Evolutionary conservation across 2,888 invertebrate species (phyloP), one percentile per base, ranked within the genome.

Genomic region (Agrochola lychnidis): DNA sequence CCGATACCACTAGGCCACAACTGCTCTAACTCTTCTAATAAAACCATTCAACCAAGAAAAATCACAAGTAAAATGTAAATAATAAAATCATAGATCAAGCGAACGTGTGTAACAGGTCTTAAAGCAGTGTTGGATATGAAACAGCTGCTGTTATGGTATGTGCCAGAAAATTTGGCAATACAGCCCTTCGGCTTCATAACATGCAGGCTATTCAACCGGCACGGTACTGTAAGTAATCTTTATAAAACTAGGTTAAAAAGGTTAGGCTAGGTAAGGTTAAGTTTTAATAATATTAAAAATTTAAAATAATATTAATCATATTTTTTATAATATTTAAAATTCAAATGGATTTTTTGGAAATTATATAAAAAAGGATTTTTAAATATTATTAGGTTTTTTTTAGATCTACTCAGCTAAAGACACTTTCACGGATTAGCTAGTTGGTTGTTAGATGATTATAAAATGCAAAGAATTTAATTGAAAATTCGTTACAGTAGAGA

Each of bases 151-250:
- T 53, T 70, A 67, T 57, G 56, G 16, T 42, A 1, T 64, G 25
- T 10, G 30, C 68, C 36, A 48, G 36, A 77, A 82, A 71, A 82
- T 59, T 71, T 79, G 79, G 79, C 82, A 82, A 71, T 22, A 30
- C 12, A 30, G 2, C 14, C 4, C n/a, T 25, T 51, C 53, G 19
- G 45, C 51, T 69, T 83, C 71, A 83, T 64, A 79, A 4, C 48
- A 79, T 40, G 30, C 53, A 45, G 70, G n/a, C 12, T 79, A 36
- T 71, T 71, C 61, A 57, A 79, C 62, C n/a, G 4, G 30, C 56
- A 45, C 61, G 51, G 70, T 79, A 57, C 71, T 72, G 75, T 83
- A 57, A 73, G 68, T 51, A 51, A 45, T 45, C 1, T 61, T 45
- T 51, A 16, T 36, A 40, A 57, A 67, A 53, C 0, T 53, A 14